phyloP scores from a whole-genome alignment of 2,797 vertebrate species.

The Clarias fuscus region DNA sequence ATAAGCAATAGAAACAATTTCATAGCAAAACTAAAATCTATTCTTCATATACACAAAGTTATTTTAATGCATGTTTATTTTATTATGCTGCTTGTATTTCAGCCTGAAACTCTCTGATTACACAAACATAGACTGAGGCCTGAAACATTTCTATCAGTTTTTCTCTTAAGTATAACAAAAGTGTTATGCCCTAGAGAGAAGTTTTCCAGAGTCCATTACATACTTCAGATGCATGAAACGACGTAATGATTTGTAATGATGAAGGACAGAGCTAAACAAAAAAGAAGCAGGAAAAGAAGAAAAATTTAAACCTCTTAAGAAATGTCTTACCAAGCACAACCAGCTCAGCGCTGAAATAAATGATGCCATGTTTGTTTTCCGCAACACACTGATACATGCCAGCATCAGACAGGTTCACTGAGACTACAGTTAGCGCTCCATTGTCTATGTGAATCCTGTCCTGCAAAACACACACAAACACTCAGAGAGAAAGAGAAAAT shows the following conservation, averaged over 20 bases:
- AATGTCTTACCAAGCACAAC: slow-evolving; percentile 88
- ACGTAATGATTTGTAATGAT: slow-evolving; percentile 3
- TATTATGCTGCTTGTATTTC: not conserved
- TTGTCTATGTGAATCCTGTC: slow-evolving; percentile 91
- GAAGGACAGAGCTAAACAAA: slow-evolving; percentile 61
- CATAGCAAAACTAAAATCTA: not conserved
- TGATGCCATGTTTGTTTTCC: slow-evolving; percentile 93
- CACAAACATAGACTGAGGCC: not conserved
- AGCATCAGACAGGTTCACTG: slow-evolving; percentile 86
- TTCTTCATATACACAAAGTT: not conserved
- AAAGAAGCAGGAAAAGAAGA: not conserved
- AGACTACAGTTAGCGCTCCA: slow-evolving; percentile 84
- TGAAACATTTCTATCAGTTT: not conserved
- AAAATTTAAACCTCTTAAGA: slow-evolving; percentile 27
- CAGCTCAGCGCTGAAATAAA: slow-evolving; percentile 90
- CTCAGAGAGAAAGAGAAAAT: slow-evolving; percentile 54
- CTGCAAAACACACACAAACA: slow-evolving; percentile 69
- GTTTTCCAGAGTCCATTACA: not conserved
- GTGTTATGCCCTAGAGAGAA: not conserved
- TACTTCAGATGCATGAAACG: not conserved
- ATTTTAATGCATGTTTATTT: not conserved
- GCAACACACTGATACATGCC: slow-evolving; percentile 96
- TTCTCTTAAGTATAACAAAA: not conserved
- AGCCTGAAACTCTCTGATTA: not conserved
- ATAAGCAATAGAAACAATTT: not conserved